A percentile compares a stretch with the other conserved stretches of the same genome.
Evolutionary conservation across 2,888 invertebrate genomes (phyloP).

Genomic region (Drosophila gaucha): DNA sequence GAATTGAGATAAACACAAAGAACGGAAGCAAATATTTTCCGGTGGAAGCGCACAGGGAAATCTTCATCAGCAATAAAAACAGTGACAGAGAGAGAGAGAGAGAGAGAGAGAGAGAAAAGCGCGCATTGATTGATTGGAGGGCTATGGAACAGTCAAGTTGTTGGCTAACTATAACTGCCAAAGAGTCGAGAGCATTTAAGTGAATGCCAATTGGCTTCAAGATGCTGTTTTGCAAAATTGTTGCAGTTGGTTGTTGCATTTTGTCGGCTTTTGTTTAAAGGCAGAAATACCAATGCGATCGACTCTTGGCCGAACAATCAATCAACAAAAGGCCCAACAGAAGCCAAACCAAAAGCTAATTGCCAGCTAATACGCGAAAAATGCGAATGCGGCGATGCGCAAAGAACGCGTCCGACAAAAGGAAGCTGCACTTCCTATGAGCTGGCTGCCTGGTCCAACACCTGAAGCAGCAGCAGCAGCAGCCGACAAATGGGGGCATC

Average conservation of each 20-base stretch:
- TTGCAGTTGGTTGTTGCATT: constrained; percentile 36
- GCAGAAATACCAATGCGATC: constrained; percentile 48
- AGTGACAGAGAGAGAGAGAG: neutral
- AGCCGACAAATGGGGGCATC: constrained; percentile 13
- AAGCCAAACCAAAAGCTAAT: constrained; percentile 50
- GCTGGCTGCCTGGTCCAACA: constrained; percentile 24
- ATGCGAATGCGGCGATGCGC: constrained; percentile 44
- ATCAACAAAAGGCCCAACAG: constrained; percentile 49
- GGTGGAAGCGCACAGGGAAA: constrained; percentile 62
- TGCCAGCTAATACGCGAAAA: constrained; percentile 64
- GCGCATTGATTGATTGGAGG: constrained; percentile 57
- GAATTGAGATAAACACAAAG: constrained; percentile 55
- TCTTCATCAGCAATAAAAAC: constrained; percentile 12
- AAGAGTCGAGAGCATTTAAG: constrained; percentile 36
- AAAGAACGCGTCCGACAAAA: constrained; percentile 51
- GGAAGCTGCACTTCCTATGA: constrained; percentile 67
- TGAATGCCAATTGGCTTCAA: constrained; percentile 56
- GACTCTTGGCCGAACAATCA: constrained; percentile 51
- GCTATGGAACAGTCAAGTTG: constrained; percentile 6
- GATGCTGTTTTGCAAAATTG: constrained; percentile 32
- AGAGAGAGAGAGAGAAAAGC: neutral
- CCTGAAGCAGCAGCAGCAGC: constrained; percentile 37
- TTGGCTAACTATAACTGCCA: neutral
- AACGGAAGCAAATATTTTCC: constrained; percentile 78
- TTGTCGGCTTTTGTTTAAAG: constrained; percentile 65